Evolutionary conservation across 2,113 vertebrate genomes (phyloP).

Genomic region (Dryoscopus gambensis): DNA sequence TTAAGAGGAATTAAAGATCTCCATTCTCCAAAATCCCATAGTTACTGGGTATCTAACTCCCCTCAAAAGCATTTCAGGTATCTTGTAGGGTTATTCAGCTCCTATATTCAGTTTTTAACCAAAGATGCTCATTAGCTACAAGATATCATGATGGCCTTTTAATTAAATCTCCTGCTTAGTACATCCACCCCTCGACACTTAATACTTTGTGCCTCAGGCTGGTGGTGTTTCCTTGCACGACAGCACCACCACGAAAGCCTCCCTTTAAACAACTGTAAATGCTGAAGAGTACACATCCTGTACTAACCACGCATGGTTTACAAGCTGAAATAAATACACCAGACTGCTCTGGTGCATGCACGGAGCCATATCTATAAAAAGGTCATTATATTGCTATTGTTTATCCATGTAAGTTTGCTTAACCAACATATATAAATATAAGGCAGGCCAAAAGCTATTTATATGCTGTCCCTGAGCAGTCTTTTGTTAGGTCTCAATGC

Average conservation of each 20-base stretch:
- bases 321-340: constrained; percentile 24
- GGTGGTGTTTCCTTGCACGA: background rate
- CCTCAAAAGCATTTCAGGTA: background rate
- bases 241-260: background rate
- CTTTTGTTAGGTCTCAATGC: background rate
- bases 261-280: constrained; percentile 17
- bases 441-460: background rate
- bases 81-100: background rate
- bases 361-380: background rate
- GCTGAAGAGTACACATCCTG: constrained; percentile 40
- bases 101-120: background rate
- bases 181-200: background rate
- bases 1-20: background rate
- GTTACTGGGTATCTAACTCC: background rate
- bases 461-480: background rate
- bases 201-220: background rate
- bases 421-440: background rate
- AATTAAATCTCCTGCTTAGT: background rate
- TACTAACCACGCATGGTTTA: background rate
- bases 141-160: background rate
- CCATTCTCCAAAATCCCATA: background rate
- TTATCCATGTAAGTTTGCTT: constrained; percentile 12
- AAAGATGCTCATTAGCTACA: background rate
- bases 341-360: background rate
- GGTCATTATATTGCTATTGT: background rate